These are phyloP conservation scores for Prochilodus magdalenae DNA, from an alignment of 2,113 vertebrate species.

Conservation along the genomic window DNA sequence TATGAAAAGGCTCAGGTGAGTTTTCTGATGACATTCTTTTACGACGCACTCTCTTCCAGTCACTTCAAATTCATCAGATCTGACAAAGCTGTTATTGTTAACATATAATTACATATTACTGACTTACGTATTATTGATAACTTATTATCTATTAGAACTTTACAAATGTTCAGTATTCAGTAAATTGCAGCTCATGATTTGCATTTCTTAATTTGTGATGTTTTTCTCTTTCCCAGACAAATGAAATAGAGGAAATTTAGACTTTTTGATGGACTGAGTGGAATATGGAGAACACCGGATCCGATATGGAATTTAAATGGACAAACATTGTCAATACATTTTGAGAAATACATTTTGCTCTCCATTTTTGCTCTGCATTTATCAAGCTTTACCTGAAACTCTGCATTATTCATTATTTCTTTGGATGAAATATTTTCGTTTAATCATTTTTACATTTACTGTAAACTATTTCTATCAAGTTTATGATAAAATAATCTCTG, in stretches of 20 bases:
- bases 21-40: not conserved
- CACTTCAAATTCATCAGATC: not conserved
- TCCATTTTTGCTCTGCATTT: too few relatives aligned
- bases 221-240: slow-evolving; percentile 3
- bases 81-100: not conserved
- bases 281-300: not conserved
- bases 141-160: not conserved
- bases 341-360: not conserved
- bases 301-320: not conserved
- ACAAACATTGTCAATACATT: not conserved
- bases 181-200: not conserved
- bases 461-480: too few relatives aligned
- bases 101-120: too few relatives aligned
- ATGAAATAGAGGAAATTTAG: slow-evolving; percentile 31
- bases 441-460: too few relatives aligned
- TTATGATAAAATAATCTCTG: too few relatives aligned
- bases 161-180: too few relatives aligned
- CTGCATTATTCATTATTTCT: too few relatives aligned
- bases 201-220: not conserved
- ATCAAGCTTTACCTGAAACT: too few relatives aligned
- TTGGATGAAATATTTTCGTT: too few relatives aligned
- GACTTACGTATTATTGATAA: too few relatives aligned
- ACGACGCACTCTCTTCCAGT: not conserved
- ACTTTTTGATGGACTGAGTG: too few relatives aligned
- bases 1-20: slow-evolving; percentile 85